Evolutionary conservation across 1,140 invertebrate genomes (phyloP), one percentile per base, ranked within the genome.

Genomic region (Drosophila melanogaster): DNA sequence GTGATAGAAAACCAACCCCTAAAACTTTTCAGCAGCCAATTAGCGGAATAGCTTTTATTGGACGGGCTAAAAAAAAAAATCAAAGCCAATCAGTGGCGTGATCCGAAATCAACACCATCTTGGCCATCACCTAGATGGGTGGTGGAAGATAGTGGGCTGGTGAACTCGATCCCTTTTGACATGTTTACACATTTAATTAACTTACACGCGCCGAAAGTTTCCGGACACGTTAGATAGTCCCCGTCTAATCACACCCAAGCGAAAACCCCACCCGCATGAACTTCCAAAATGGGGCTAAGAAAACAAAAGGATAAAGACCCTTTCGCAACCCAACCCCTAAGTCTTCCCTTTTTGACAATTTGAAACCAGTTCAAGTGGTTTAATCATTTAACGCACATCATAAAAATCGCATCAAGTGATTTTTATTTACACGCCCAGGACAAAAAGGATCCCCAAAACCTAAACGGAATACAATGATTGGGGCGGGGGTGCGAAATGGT

Each of bases 321-420:
- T 69, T 69, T 35, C 19, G 7, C 14, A 19, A 37, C 53, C 15
- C 26, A 38, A 37, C 11, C 57, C 44, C 55, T 62, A 49, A 26
- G 37, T 14, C 37, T 11, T 3, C 57, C 57, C 51, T 57, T 58
- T 81, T 75, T 72, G 84, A 74, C 84, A 89, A 87, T 87, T 87
- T 89, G 84, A 87, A 57, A 84, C 84, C 84, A 84, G 87, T 84
- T 90, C 85, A 90, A 89, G 85, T 90, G 85, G 81, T 85, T 85
- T 89, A 89, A 89, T 89, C 85, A 89, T 89, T 89, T 89, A 89
- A 90, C 80, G 86, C 85, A 78, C 85, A 90, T 89, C 85, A 85
- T 89, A 90, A 90, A 89, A 89, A 90, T 89, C 85, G 55, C 74
- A 89, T 89, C 80, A 90, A 90, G 80, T 90, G 84, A 87, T 78